Evolutionary conservation across 2,888 invertebrate genomes (phyloP), one percentile per base, ranked within the genome.

Genomic region (Brachylomia viminalis): DNA sequence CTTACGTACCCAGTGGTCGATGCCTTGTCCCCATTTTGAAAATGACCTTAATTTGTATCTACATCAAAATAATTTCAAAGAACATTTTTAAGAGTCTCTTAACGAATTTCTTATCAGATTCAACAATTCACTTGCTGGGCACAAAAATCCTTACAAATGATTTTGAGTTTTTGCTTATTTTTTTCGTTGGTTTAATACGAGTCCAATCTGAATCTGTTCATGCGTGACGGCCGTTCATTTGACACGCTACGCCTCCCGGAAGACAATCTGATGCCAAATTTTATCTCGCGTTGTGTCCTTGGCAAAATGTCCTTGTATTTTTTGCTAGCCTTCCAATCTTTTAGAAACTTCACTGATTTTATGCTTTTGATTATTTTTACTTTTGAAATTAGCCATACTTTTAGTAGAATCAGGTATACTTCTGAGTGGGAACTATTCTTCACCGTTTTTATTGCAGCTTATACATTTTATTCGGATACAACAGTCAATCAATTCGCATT

Each of bases 181-280:
- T 86, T 80, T 78, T 77, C 27, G 61, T 27, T 69, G 58, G 30
- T 71, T 45, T 74, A 74, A 54, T 78, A 79, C 75, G 72, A 83
- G 77, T 82, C 73, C 75, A 85, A 88, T 88, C 84, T 79, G 79
- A 67, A 56, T 54, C 67, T 74, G 73, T 52, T 85, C 83, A 84
- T 82, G 88, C 85, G 86, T 76, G 80, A 86, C 83, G 76, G 79
- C 79, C 76, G 81, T 84, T 85, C 61, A 81, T 86, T 86, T 72
- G 89, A 82, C 71, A 83, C 75, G 87, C 77, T 85, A 79, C 59
- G 77, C 77, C 77, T 86, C 78, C 84, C 86, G 88, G 83, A 84
- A 86, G 80, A 82, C 80, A 80, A 71, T 77, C 70, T 69, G 67
- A 74, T 72, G 27, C 58, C 61, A 76, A 79, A 79, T 84, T 69